Base-by-base conservation (phyloP, 30 jellyfish, hydroid and myxozoan genomes). In the Sanderia malayensis region DNA sequence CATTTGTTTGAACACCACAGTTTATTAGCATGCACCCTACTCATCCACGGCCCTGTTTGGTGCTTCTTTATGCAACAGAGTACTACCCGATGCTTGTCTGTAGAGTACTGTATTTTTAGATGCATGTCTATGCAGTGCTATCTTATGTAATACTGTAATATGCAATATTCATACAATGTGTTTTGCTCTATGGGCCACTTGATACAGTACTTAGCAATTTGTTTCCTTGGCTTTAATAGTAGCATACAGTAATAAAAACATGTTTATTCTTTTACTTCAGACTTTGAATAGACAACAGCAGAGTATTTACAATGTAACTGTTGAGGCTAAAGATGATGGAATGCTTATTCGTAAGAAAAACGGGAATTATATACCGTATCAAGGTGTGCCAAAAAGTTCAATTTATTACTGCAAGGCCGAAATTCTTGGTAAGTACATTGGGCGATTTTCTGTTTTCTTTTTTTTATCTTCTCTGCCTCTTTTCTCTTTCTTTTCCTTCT, bases 241-340 rank as follows among this genome's bases (percentile, higher is more conserved):
- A n/a, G n/a, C n/a, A n/a, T n/a, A n/a, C n/a, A n/a, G n/a, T n/a
- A n/a, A n/a, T n/a, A n/a, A n/a, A n/a, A n/a, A n/a, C n/a, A n/a
- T n/a, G n/a, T n/a, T n/a, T n/a, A n/a, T n/a, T n/a, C n/a, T n/a
- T n/a, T n/a, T n/a, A n/a, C n/a, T n/a, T 29, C 44, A 82, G 87
- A 46, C 13, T 10, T 44, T 82, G 57, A 67, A 61, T 72, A 49
- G 86, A 32, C 11, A 49, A n/a, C 61, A 53, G 1, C 52, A 70
- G 52, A 58, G 47, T 45, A 58, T 22, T 1, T 82, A 71, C 62
- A 34, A 19, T 19, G 30, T 82, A 24, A 20, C 71, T 0, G 6
- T 82, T 0, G 61, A 71, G 49, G 94, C 61, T 9, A 58, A 86
- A 10, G 94, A 82, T 62, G 94, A 82, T 32, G 94, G 94, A 2